These are phyloP conservation scores for Paelopatides confundens DNA, from an alignment of 53 echinoderm and acorn worm genomes.

Conservation along the genomic window DNA sequence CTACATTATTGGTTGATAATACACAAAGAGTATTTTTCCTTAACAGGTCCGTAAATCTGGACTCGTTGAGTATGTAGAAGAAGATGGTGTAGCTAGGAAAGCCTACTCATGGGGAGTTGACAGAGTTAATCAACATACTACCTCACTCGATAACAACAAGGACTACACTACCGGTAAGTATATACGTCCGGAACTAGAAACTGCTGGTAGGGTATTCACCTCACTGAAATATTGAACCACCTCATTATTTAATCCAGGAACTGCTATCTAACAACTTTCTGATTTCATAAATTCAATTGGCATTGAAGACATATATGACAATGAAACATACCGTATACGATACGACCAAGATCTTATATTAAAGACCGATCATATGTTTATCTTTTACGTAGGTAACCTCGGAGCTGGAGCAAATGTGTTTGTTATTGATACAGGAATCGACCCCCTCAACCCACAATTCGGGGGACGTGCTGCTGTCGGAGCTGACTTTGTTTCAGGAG, in stretches of 20 bases:
- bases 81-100: constrained; percentile 65
- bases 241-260: too few species aligned
- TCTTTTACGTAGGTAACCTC: too few species aligned
- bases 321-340: too few species aligned
- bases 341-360: too few species aligned
- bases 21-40: background rate
- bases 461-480: background rate
- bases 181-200: too few species aligned
- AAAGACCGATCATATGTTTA: too few species aligned
- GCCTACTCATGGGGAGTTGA: constrained; percentile 73
- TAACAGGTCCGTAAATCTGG: constrained; percentile 54
- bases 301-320: too few species aligned
- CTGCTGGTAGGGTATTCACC: too few species aligned
- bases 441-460: constrained; percentile 57
- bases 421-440: constrained; percentile 75
- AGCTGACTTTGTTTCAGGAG: background rate
- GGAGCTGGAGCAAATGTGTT: constrained; percentile 55
- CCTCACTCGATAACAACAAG: constrained; percentile 49
- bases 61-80: constrained; percentile 63
- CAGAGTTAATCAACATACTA: constrained; percentile 61
- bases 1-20: background rate
- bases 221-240: too few species aligned
- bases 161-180: constrained; percentile 54
- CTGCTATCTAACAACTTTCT: too few species aligned
- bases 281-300: too few species aligned